Evolutionary conservation across 2,113 vertebrate genomes (phyloP), one percentile per base, ranked within the genome.

Genomic region (Campylomormyrus numenius): DNA sequence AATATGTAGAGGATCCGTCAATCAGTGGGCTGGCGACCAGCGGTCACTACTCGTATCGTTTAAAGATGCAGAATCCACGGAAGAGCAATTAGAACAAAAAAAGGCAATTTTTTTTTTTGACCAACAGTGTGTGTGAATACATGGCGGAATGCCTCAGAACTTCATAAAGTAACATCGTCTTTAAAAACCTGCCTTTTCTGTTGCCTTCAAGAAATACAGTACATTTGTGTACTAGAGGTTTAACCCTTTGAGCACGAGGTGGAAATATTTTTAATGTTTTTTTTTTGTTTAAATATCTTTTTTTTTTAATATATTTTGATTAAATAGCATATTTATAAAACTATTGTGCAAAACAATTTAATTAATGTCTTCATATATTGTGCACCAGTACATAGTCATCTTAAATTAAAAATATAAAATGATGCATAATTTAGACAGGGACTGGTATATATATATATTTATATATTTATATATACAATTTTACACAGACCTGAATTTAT

Each of bases 191-290:
- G 96, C 92, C 92, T 93, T 94, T 95, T 96, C 94, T 94, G 96
- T 96, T 96, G 95, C 96, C 96, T 97, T 98, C 96, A 97, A 95
- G 96, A 97, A 97, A 98, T 96, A 98, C 96, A 97, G 97, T 97
- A 97, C 97, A 96, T 97, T 93, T 93, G 94, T 94, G 93, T 96
- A 95, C 96, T 96, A 97, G 96, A 97, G 96, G 95, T 97, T 98
- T 98, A 98, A 98, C 98, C 97, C 97, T 99, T 99, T 97, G 97
- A 98, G 97, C 97, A 98, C 96, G 96, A 97, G 96, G 95, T 96
- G 95, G 94, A 95, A 94, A 93, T 95, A 92, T 91, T 94, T 92
- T 93, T 92, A 90, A 93, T 48, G 90, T 93, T 89, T 86, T 93
- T 93, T 93, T 92, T 80, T 80, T 80, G 74, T 80, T 80, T 80